A percentile compares a stretch with the other conserved stretches of the same genome.
Conservation (phyloP, 2,113 vertebrate species). For the Lepisosteus osseus region DNA sequence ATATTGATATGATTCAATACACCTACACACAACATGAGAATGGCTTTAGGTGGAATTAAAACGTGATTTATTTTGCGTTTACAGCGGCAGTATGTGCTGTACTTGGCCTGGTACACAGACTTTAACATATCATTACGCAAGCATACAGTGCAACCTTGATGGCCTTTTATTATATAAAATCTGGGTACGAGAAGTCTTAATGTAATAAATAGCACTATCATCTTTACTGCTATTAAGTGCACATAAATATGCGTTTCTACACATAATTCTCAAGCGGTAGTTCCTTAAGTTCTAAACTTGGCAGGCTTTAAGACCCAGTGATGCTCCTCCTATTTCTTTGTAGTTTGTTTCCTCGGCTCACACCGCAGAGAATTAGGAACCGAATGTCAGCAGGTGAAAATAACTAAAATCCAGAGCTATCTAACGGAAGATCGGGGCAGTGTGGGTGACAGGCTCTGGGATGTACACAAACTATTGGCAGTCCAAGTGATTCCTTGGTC, state of each 20-base stretch:
- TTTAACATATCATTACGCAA: too few relatives aligned
- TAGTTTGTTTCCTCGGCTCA: slow-evolving; percentile 50
- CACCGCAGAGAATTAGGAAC: slow-evolving; percentile 44
- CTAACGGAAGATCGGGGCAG: background rate
- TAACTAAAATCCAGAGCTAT: slow-evolving; percentile 8
- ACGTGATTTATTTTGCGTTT: too few relatives aligned
- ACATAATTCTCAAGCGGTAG: background rate
- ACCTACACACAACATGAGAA: too few relatives aligned
- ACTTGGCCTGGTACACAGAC: too few relatives aligned
- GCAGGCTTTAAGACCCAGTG: slow-evolving; percentile 66
- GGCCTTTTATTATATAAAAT: too few relatives aligned
- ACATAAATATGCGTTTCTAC: background rate
- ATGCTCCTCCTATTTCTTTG: slow-evolving; percentile 46
- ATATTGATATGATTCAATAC: too few relatives aligned
- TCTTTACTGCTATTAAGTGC: too few relatives aligned
- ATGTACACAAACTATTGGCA: background rate
- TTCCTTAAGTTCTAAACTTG: background rate
- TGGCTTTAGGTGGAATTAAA: too few relatives aligned
- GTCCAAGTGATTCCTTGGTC: slow-evolving; percentile 12
- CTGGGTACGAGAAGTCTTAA: too few relatives aligned
- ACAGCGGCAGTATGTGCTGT: too few relatives aligned
- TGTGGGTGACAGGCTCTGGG: slow-evolving; percentile 1
- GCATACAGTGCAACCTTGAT: too few relatives aligned
- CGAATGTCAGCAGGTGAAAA: slow-evolving; percentile 19
- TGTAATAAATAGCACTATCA: too few relatives aligned